Evolutionary conservation across 2,888 invertebrate species (phyloP).

Genomic region (Hyposoter dolosus): DNA sequence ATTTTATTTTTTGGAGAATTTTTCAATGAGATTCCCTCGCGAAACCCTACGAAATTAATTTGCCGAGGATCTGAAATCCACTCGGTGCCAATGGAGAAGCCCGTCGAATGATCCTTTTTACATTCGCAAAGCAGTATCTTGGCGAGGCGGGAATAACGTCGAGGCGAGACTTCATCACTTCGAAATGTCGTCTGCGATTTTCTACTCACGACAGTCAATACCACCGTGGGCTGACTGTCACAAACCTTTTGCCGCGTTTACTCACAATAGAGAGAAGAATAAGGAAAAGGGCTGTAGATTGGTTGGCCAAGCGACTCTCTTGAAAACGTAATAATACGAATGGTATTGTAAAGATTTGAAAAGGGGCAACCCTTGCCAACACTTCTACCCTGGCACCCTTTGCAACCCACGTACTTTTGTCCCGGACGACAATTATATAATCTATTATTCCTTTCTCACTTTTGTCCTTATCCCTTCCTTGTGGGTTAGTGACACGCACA

Average conservation of each 20-base stretch:
- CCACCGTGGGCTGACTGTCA: constrained; percentile 12
- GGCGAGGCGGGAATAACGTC: constrained; percentile 26
- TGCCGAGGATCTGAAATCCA: constrained; percentile 24
- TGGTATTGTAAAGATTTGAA: constrained; percentile 41
- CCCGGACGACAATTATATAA: constrained; percentile 38
- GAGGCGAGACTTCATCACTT: constrained; percentile 33
- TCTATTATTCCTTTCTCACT: constrained; percentile 15
- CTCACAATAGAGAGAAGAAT: constrained; percentile 40
- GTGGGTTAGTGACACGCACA: neutral
- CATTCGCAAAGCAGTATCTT: constrained; percentile 18
- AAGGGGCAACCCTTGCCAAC: constrained; percentile 15
- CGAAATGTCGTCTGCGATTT: constrained; percentile 23
- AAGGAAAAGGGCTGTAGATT: constrained; percentile 48
- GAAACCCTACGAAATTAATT: constrained; percentile 44
- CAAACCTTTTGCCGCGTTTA: constrained; percentile 44
- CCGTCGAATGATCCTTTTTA: constrained; percentile 25
- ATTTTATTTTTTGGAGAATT: neutral
- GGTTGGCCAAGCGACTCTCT: constrained; percentile 29
- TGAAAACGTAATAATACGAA: constrained; percentile 55
- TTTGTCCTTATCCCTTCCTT: neutral
- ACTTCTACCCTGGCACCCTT: constrained; percentile 2
- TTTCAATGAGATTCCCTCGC: neutral
- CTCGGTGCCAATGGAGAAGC: neutral
- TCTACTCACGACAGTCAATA: neutral
- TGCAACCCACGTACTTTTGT: constrained; percentile 39